Base-by-base conservation (phyloP, 2,888 invertebrate genomes). In the Malthinus seriepunctatus region DNA sequence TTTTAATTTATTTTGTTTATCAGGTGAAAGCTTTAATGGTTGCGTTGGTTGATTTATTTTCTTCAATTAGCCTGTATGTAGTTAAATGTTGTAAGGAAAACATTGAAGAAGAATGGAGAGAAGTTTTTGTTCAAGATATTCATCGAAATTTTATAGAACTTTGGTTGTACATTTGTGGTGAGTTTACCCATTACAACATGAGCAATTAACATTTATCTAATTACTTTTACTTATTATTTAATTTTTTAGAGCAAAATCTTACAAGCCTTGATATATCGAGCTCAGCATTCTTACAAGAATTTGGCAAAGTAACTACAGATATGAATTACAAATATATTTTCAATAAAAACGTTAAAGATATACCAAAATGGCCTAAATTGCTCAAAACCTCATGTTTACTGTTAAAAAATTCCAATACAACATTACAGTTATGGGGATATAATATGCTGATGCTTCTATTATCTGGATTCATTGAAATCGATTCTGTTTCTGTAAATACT, bases 71-170 rank as follows among this genome's bases (percentile, higher is more conserved):
- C 23, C 68, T 63, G 63, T 82, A 84, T 69, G 79, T 86, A 64
- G 66, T 66, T 42, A 67, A 68, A 54, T 71, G 79, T 34, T 71
- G 75, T 53, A 65, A 71, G 51, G 67, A 77, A 14, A 77, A 76
- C 65, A 83, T 86, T 47, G 71, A 81, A 23, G 81, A 83, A 51
- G 93, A 94, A 79, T 94, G 93, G 93, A 77, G 79, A 48, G 88
- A 90, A 75, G 83, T 94, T 52, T 91, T 93, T 79, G 83, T 85
- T 58, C 84, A 85, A 50, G 87, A 86, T 66, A 78, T 88, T 35
- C 82, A 83, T 69, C 69, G 70, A 48, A 80, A 81, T 62, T 68
- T 88, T 10, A 74, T 84, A 42, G 76, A 80, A 42, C 69, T 84
- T 12, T 87, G 85, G 82, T 72, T 83, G 48, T 74, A 74, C 59